Percentiles rank a stretch among this genome's conserved stretches.
phyloP scores from a whole-genome alignment of 2,888 invertebrate genomes.

The Trissolcus japonicus region DNA sequence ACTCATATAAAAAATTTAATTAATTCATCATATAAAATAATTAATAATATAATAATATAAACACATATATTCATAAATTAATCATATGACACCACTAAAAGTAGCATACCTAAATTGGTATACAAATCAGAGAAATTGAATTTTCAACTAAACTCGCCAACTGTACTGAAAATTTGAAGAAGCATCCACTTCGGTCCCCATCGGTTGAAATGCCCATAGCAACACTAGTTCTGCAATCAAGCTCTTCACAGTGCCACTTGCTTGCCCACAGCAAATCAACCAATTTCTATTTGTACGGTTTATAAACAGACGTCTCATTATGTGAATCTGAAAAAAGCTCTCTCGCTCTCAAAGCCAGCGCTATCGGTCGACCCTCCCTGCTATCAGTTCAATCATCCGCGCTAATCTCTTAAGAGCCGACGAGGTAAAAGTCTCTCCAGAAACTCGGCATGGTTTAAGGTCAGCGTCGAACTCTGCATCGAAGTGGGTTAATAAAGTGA shows the following conservation, averaged over 20 bases:
- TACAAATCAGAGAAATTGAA: no score
- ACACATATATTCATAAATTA: no score
- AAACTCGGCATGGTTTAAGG: conserved; percentile 34
- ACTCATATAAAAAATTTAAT: no score
- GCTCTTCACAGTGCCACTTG: neutral
- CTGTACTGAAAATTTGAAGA: no score
- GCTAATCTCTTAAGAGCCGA: conserved; percentile 34
- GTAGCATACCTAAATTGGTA: no score
- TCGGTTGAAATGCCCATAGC: neutral
- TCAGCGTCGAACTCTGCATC: conserved; percentile 44
- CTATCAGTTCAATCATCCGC: conserved; percentile 43
- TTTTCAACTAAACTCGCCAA: no score
- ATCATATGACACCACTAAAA: no score
- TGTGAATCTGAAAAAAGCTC: conserved; percentile 16
- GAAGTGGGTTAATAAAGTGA: conserved; percentile 75
- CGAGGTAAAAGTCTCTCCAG: conserved; percentile 13
- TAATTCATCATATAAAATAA: no score
- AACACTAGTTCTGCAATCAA: conserved; percentile 13
- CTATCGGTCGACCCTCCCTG: conserved; percentile 13
- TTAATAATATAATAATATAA: no score
- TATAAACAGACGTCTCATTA: conserved; percentile 8
- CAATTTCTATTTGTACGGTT: conserved; percentile 4
- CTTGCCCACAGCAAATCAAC: neutral
- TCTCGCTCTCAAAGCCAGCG: conserved; percentile 1
- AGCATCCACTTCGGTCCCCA: no score